These are phyloP conservation scores for Antheraea pernyi DNA, from an alignment of 1,140 invertebrate species.

Conservation along the genomic window DNA sequence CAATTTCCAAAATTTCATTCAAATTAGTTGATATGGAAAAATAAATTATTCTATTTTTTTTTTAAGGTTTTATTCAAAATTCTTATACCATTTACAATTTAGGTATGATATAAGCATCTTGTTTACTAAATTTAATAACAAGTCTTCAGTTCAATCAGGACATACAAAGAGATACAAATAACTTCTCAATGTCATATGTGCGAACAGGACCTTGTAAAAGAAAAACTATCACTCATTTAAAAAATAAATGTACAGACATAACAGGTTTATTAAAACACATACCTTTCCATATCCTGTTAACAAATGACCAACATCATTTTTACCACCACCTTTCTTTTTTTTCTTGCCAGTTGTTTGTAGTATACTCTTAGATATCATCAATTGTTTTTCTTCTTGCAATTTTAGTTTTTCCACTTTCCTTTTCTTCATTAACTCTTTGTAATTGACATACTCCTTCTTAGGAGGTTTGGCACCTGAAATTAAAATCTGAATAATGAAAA, in stretches of 20 bases:
- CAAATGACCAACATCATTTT: conserved; percentile 72
- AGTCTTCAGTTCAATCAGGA: too few species aligned
- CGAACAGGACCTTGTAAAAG: too few species aligned
- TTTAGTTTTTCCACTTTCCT: conserved; percentile 64
- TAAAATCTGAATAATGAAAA: not conserved
- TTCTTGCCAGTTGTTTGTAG: conserved; percentile 50
- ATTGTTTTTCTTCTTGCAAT: conserved; percentile 49
- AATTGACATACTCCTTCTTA: conserved; percentile 80
- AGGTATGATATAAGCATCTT: too few species aligned
- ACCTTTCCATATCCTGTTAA: conserved; percentile 69
- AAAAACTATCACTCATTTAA: not conserved
- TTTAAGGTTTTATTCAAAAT: too few species aligned
- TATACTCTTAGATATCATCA: conserved; percentile 59
- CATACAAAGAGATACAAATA: too few species aligned
- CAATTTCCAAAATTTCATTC: too few species aligned
- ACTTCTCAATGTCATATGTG: too few species aligned
- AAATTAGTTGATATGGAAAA: too few species aligned
- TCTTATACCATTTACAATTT: too few species aligned
- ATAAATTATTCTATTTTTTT: too few species aligned
- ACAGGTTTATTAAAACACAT: conserved; percentile 8
- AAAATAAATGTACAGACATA: not conserved
- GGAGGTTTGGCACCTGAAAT: conserved; percentile 81
- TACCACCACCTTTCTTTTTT: conserved; percentile 48
- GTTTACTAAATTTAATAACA: too few species aligned
- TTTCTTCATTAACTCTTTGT: conserved; percentile 79